phyloP scores from a whole-genome alignment of 2,797 vertebrate genomes.

The Nannoperca obscura region DNA sequence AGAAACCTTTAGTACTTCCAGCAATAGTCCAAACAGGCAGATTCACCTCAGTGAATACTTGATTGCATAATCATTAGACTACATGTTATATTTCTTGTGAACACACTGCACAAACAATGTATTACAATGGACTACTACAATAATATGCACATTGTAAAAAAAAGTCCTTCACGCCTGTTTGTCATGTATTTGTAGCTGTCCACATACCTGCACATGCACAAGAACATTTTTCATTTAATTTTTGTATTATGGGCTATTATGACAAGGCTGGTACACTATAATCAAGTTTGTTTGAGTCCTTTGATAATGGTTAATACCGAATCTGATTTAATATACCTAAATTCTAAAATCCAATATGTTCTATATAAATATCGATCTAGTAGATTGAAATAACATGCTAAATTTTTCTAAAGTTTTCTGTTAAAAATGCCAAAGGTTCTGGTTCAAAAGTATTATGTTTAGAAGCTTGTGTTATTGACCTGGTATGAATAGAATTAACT shows the following conservation, averaged over 20 bases:
- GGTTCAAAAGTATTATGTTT: not conserved
- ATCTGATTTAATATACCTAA: not conserved
- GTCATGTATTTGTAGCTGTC: not conserved
- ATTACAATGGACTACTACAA: not conserved
- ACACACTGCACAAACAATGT: too few species aligned
- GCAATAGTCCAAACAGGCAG: not conserved
- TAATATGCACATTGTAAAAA: not conserved
- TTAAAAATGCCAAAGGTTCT: not conserved
- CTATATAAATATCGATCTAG: not conserved
- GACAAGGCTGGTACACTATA: not conserved
- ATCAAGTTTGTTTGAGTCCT: not conserved
- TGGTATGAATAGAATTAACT: not conserved
- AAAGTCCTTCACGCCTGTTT: not conserved
- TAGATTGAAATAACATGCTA: not conserved
- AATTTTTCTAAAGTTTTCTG: not conserved
- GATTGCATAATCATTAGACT: not conserved
- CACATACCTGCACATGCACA: not conserved
- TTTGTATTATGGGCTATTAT: too few species aligned
- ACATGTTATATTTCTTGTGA: not conserved
- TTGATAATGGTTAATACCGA: not conserved
- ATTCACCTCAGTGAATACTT: not conserved
- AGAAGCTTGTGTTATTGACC: not conserved
- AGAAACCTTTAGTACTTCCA: slow-evolving; percentile 16
- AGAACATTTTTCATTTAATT: too few species aligned
- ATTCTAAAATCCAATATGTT: not conserved